Evolutionary conservation across 2,113 vertebrate species (phyloP).

Genomic region (Platichthys flesus): DNA sequence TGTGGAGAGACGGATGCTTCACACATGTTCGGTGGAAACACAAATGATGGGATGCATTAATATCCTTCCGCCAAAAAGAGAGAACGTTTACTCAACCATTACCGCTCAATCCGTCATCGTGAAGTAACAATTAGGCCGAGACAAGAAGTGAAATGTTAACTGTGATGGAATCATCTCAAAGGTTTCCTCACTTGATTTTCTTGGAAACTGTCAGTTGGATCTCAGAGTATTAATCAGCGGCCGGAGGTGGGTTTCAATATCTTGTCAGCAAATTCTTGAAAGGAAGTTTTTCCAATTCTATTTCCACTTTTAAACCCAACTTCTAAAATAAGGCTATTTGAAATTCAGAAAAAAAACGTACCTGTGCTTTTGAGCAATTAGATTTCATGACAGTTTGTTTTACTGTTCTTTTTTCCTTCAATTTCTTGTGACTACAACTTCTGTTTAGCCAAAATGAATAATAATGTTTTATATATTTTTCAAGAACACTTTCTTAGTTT

Average conservation of each 20-base stretch:
- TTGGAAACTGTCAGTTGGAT: not conserved
- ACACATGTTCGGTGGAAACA: slow-evolving; percentile 10
- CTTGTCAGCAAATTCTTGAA: not conserved
- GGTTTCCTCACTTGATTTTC: not conserved
- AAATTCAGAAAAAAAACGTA: not conserved
- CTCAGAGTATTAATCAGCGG: not conserved
- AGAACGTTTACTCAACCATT: slow-evolving; percentile 11
- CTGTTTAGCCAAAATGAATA: not conserved
- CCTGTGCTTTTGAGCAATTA: not conserved
- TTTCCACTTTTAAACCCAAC: not conserved
- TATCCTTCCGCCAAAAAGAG: not conserved
- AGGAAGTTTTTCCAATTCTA: not conserved
- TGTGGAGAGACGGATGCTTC: not conserved
- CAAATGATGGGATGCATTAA: slow-evolving; percentile 30
- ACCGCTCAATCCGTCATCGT: slow-evolving; percentile 11
- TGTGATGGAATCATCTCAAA: not conserved
- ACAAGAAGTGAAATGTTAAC: not conserved
- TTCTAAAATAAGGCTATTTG: not conserved
- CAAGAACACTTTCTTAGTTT: not conserved
- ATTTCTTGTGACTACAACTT: not conserved
- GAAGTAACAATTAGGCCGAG: not conserved
- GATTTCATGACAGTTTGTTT: not conserved
- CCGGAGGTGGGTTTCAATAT: not conserved
- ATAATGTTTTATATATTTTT: not conserved
- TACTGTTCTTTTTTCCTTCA: too few relatives aligned